A percentile compares a stretch with the other conserved stretches of the same genome.
phyloP scores from a whole-genome alignment of 2,888 invertebrate species.

The Platycheirus rosarum region DNA sequence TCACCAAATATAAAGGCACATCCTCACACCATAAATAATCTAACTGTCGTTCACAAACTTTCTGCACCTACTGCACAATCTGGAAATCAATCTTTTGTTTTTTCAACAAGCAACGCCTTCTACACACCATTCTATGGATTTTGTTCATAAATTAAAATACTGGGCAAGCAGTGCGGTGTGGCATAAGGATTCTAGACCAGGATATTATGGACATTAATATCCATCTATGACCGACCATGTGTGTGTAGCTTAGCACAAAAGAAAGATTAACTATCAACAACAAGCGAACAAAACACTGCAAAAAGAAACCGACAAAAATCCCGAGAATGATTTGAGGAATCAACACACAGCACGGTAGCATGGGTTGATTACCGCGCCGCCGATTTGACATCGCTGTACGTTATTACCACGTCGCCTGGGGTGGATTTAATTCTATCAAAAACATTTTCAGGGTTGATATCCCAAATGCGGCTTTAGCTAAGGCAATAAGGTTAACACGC shows the following conservation, averaged over 20 bases:
- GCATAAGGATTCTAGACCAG: conserved; percentile 50
- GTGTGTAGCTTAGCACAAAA: conserved; percentile 15
- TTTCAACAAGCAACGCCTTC: conserved; percentile 1
- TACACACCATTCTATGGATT: neutral
- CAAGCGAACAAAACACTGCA: conserved; percentile 13
- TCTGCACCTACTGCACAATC: conserved; percentile 23
- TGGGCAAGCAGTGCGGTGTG: conserved; percentile 1
- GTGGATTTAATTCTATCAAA: conserved; percentile 65
- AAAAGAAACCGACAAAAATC: conserved; percentile 17
- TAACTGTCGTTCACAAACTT: conserved; percentile 35
- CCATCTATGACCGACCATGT: conserved; percentile 23
- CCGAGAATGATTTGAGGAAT: conserved; percentile 44
- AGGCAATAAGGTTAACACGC: neutral
- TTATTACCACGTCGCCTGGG: neutral
- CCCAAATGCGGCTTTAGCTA: conserved; percentile 24
- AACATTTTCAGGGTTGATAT: conserved; percentile 57
- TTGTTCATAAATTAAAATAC: conserved; percentile 58
- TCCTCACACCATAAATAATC: conserved; percentile 16
- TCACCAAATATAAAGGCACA: neutral
- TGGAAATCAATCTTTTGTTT: conserved; percentile 38
- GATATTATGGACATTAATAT: conserved; percentile 60
- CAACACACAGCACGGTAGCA: conserved; percentile 40
- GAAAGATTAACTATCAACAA: conserved; percentile 40
- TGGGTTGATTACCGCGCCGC: neutral
- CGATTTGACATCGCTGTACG: no score